phyloP scores from a whole-genome alignment of 2,113 vertebrate species.

The Thalassarche chlororhynchos region DNA sequence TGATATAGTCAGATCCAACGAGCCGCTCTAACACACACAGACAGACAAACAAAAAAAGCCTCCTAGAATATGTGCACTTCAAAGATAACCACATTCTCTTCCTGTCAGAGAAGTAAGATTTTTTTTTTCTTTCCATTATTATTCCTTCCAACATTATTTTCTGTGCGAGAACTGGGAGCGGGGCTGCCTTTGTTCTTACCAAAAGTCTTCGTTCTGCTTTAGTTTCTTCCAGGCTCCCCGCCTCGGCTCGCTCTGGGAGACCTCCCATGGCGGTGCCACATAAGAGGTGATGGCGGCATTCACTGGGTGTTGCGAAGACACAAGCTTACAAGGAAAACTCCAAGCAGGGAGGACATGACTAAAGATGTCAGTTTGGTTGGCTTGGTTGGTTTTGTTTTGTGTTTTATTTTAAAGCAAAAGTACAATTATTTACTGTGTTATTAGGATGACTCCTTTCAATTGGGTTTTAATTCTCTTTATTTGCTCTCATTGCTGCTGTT shows the following conservation, averaged over 20 bases:
- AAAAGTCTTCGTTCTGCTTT: conserved; percentile 66
- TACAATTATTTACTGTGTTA: conserved; percentile 75
- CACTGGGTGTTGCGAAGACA: conserved; percentile 71
- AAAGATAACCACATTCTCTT: conserved; percentile 69
- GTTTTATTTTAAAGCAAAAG: conserved; percentile 75
- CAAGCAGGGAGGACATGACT: conserved; percentile 70
- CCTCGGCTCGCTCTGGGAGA: conserved; percentile 65
- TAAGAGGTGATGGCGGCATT: conserved; percentile 62
- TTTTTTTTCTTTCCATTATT: conserved; percentile 34
- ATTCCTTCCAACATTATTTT: conserved; percentile 69
- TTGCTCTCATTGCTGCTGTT: conserved; percentile 75
- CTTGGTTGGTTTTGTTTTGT: conserved; percentile 27
- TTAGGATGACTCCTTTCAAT: conserved; percentile 75
- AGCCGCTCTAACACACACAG: conserved; percentile 57
- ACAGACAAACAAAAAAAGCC: conserved; percentile 63
- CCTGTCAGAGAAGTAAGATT: conserved; percentile 46
- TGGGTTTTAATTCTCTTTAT: conserved; percentile 73
- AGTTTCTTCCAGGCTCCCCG: conserved; percentile 61
- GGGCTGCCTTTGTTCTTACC: conserved; percentile 72
- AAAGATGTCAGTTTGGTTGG: conserved; percentile 65
- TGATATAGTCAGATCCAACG: conserved; percentile 50
- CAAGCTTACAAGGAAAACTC: conserved; percentile 75
- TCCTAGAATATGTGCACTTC: conserved; percentile 68
- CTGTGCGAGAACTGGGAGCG: conserved; percentile 46
- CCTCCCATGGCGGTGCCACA: conserved; percentile 66